Conservation (phyloP, 1,140 invertebrate species). For the Apis laboriosa region DNA sequence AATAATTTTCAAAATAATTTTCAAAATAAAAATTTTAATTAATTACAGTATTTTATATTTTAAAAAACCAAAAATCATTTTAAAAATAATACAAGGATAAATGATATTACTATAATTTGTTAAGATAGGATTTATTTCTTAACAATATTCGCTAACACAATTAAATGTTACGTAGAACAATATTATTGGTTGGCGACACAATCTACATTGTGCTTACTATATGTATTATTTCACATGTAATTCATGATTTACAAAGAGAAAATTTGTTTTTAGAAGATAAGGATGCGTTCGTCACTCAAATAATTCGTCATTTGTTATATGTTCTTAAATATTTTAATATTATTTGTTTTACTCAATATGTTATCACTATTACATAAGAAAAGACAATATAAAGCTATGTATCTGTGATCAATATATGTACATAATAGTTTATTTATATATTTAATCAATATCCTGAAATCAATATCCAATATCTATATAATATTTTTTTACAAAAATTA, state of each 20-base stretch:
- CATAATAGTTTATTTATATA: constrained; percentile 18
- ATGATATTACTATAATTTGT: constrained; percentile 40
- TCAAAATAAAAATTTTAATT: constrained; percentile 48
- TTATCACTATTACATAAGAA: constrained; percentile 2
- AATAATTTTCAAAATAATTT: constrained; percentile 57
- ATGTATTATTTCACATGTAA: constrained; percentile 66
- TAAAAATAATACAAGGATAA: constrained; percentile 44
- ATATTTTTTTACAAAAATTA: constrained; percentile 9
- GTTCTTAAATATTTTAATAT: constrained; percentile 4
- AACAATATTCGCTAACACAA: constrained; percentile 66
- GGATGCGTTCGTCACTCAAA: constrained; percentile 48
- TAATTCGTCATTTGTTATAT: background rate
- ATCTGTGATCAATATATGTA: constrained; percentile 1
- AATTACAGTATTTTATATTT: constrained; percentile 6
- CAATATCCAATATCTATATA: background rate
- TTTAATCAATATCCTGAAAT: background rate
- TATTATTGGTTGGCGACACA: constrained; percentile 60
- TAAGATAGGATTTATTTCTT: constrained; percentile 68
- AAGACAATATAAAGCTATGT: constrained; percentile 19
- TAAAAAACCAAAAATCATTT: constrained; percentile 24
- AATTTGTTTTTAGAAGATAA: constrained; percentile 58
- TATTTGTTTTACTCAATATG: constrained; percentile 7
- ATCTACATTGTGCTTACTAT: constrained; percentile 62
- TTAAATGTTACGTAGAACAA: constrained; percentile 68
- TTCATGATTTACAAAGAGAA: constrained; percentile 54